These are phyloP conservation scores for Anisognathus igniventris DNA, from an alignment of 2,797 vertebrate species.

Conservation along the genomic window DNA sequence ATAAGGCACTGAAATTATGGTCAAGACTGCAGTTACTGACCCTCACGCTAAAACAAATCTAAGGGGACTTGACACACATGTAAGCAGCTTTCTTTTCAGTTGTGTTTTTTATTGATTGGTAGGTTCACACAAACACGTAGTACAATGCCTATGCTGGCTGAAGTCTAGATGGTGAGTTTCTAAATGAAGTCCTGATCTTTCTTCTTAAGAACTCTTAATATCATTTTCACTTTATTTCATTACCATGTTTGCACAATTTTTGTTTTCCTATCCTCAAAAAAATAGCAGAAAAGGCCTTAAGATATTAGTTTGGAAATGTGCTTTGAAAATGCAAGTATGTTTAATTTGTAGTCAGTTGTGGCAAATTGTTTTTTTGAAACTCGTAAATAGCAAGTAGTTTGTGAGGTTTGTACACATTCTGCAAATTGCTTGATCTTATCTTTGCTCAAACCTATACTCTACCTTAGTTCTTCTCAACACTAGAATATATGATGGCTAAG, in stretches of 20 bases:
- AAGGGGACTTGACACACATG: not conserved
- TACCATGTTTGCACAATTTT: not conserved
- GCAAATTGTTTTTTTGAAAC: not conserved
- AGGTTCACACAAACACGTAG: not conserved
- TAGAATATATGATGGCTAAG: not conserved
- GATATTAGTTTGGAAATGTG: not conserved
- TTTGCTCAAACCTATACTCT: not conserved
- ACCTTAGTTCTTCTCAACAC: not conserved
- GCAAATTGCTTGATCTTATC: not conserved
- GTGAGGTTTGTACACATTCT: not conserved
- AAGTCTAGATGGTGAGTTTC: not conserved
- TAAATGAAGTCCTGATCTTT: not conserved
- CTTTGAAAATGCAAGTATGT: not conserved
- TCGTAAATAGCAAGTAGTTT: not conserved
- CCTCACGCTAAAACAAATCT: not conserved
- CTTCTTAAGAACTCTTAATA: not conserved
- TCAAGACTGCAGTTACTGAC: not conserved
- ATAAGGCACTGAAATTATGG: not conserved
- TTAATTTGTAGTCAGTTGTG: not conserved
- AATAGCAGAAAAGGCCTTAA: not conserved
- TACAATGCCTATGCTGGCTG: not conserved
- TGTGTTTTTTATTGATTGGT: not conserved
- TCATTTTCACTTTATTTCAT: not conserved
- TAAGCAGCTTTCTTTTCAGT: not conserved
- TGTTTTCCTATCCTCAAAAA: not conserved